Percentiles rank a stretch among this genome's conserved stretches.
Evolutionary conservation across 2,888 invertebrate species (phyloP).

Genomic region (Trissonchulus sp.): DNA sequence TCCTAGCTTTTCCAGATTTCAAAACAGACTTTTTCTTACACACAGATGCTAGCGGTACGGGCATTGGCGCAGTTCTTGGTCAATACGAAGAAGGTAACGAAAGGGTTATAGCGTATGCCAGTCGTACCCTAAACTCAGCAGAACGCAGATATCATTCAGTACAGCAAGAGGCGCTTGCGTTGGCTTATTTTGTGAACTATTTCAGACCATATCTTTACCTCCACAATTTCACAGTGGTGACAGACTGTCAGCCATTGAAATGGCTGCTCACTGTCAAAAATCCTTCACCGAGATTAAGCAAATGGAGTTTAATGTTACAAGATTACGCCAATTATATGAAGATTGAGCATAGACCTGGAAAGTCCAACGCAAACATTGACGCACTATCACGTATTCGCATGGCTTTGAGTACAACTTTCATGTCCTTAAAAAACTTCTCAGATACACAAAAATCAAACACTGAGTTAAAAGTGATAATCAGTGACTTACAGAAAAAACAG

Average conservation of each 20-base stretch:
- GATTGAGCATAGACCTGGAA: slow-evolving; percentile 53
- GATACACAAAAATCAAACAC: too few relatives aligned
- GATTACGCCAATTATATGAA: slow-evolving; percentile 46
- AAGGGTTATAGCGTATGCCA: slow-evolving; percentile 40
- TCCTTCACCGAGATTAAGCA: slow-evolving; percentile 53
- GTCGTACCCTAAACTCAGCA: slow-evolving; percentile 36
- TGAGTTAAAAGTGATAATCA: too few relatives aligned
- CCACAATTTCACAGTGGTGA: slow-evolving; percentile 24
- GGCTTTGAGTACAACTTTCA: too few relatives aligned
- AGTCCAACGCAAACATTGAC: slow-evolving; percentile 53
- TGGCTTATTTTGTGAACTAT: slow-evolving; percentile 36
- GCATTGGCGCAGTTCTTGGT: slow-evolving; percentile 41
- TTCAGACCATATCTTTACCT: slow-evolving; percentile 30
- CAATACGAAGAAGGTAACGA: slow-evolving; percentile 34
- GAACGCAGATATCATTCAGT: slow-evolving; percentile 40
- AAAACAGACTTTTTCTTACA: slow-evolving; percentile 34
- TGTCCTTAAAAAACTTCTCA: too few relatives aligned
- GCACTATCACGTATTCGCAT: slow-evolving; percentile 48
- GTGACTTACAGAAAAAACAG: too few relatives aligned
- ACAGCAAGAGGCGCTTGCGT: slow-evolving; percentile 39
- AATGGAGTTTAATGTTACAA: slow-evolving; percentile 56
- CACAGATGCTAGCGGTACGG: slow-evolving; percentile 40
- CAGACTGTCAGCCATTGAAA: slow-evolving; percentile 33
- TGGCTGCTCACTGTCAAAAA: slow-evolving; percentile 49
- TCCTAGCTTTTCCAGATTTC: slow-evolving; percentile 36